Evolutionary conservation across 2,888 invertebrate genomes (phyloP).

Genomic region (Nymphalis polychloros): DNA sequence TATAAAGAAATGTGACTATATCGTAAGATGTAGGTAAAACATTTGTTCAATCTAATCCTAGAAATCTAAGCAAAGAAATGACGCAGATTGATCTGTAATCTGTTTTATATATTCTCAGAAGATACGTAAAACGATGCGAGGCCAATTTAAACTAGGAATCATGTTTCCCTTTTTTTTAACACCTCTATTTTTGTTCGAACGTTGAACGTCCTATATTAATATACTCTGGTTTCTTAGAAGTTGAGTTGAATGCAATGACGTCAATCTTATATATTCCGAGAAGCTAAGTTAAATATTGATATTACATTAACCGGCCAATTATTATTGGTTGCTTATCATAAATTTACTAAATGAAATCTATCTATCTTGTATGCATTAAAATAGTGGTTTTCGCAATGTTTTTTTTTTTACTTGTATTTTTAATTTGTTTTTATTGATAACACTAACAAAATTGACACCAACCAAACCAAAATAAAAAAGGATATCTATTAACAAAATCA

Average conservation of each 20-base stretch:
- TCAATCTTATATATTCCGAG: constrained; percentile 60
- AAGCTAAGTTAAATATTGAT: constrained; percentile 46
- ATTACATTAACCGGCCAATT: constrained; percentile 41
- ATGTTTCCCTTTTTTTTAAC: constrained; percentile 44
- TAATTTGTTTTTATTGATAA: too few relatives aligned
- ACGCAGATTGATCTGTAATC: neutral
- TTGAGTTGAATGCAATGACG: constrained; percentile 61
- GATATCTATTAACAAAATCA: too few relatives aligned
- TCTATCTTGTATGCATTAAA: neutral
- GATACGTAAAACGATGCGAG: constrained; percentile 4
- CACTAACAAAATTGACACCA: too few relatives aligned
- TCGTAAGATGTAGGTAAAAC: neutral
- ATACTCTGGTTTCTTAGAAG: constrained; percentile 59
- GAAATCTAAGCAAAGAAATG: neutral
- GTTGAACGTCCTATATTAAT: constrained; percentile 52
- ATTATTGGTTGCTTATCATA: constrained; percentile 40
- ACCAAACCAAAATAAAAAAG: too few relatives aligned
- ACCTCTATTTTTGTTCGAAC: constrained; percentile 52
- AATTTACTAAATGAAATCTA: constrained; percentile 12
- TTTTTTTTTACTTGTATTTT: neutral
- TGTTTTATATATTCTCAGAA: neutral
- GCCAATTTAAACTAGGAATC: constrained; percentile 13
- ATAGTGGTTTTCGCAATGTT: neutral
- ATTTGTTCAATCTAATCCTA: constrained; percentile 2
- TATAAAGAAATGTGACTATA: neutral